These are phyloP conservation scores for Loripinus fragilis DNA, from an alignment of 2,888 invertebrate genomes.

Conservation along the genomic window DNA sequence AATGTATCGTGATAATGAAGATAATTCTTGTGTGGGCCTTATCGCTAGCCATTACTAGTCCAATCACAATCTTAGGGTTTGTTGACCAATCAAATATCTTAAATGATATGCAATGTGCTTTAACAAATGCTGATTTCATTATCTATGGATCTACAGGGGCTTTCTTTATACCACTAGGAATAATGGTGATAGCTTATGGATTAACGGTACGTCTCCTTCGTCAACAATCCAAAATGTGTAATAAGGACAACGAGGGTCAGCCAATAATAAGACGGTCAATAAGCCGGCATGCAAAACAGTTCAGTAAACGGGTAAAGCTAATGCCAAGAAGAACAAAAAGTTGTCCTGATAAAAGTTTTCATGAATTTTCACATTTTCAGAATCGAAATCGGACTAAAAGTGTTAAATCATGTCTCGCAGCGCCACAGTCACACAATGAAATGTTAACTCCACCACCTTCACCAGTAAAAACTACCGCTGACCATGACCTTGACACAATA, in stretches of 20 bases:
- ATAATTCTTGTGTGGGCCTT: conserved; percentile 97
- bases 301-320: conserved; percentile 61
- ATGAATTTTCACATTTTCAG: conserved; percentile 28
- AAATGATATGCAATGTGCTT: conserved; percentile 86
- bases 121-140: conserved; percentile 84
- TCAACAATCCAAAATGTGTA: conserved; percentile 86
- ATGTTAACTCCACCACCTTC: conserved; percentile 49
- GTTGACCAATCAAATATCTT: conserved; percentile 86
- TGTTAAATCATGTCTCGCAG: conserved; percentile 26
- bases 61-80: conserved; percentile 83
- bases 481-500: conserved; percentile 41
- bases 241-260: conserved; percentile 59
- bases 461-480: conserved; percentile 39
- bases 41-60: conserved; percentile 86
- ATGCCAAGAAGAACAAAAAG: conserved; percentile 54
- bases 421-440: conserved; percentile 30
- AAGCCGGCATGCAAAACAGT: conserved; percentile 60
- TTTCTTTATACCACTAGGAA: conserved; percentile 96
- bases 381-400: conserved; percentile 28
- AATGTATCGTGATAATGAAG: conserved; percentile 86
- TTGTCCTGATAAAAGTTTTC: conserved; percentile 49
- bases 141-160: conserved; percentile 97
- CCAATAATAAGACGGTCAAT: conserved; percentile 77
- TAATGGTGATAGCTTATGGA: conserved; percentile 98
- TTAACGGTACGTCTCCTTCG: conserved; percentile 95